A percentile compares a stretch with the other conserved stretches of the same genome.
Conservation (phyloP, 2,888 invertebrate species). For the Chrysomela aeneicollis region DNA sequence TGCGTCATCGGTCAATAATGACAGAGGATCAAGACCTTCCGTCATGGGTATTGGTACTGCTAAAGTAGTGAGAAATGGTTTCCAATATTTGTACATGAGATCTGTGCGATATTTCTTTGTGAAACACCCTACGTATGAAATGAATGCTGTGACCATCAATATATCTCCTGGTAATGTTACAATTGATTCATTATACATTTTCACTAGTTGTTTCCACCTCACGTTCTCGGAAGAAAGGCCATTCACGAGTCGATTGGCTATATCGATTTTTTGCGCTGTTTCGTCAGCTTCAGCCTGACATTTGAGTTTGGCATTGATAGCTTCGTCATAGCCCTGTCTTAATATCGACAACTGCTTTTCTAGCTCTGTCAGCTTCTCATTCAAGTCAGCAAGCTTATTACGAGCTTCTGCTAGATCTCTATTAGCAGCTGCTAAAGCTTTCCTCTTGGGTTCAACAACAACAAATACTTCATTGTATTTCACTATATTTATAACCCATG, state of each 20-base stretch:
- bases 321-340: constrained; percentile 85
- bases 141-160: constrained; percentile 87
- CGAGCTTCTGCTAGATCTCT: constrained; percentile 83
- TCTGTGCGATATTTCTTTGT: constrained; percentile 83
- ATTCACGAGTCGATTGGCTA: constrained; percentile 91
- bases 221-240: constrained; percentile 93
- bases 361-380: constrained; percentile 75
- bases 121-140: constrained; percentile 95
- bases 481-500: constrained; percentile 94
- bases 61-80: constrained; percentile 78
- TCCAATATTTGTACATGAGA: constrained; percentile 80
- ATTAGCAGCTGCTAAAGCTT: constrained; percentile 86
- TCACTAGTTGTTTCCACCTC: constrained; percentile 73
- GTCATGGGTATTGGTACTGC: constrained; percentile 79
- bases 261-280: constrained; percentile 86
- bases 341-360: constrained; percentile 81
- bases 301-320: constrained; percentile 84
- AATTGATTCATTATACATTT: constrained; percentile 74
- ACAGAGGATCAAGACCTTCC: constrained; percentile 79
- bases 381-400: constrained; percentile 79
- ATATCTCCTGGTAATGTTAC: constrained; percentile 89
- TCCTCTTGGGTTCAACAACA: constrained; percentile 90
- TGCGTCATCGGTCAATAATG: constrained; percentile 91
- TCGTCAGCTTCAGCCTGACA: constrained; percentile 94
- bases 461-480: constrained; percentile 90